These are phyloP conservation scores for Apotomis betuletana DNA, from an alignment of 2,888 invertebrate genomes.

Conservation along the genomic window DNA sequence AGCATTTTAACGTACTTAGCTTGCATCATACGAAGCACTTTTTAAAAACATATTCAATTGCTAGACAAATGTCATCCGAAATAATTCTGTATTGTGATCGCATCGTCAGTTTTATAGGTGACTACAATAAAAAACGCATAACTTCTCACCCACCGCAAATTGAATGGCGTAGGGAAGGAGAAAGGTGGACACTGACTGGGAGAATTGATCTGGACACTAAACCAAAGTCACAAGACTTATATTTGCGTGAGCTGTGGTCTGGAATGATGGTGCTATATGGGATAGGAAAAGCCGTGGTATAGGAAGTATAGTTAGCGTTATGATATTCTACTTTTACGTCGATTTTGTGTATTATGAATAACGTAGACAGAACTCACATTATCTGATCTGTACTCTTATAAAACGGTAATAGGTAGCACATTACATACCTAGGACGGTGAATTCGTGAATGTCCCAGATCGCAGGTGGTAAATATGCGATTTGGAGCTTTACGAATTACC, in stretches of 20 bases:
- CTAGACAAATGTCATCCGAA: constrained; percentile 48
- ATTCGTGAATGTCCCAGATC: too few relatives aligned
- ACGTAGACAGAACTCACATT: not conserved
- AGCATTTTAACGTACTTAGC: too few relatives aligned
- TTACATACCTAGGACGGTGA: too few relatives aligned
- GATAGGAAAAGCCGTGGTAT: constrained; percentile 49
- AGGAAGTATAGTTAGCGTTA: constrained; percentile 47
- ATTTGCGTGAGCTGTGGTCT: constrained; percentile 49
- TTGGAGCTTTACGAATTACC: too few relatives aligned
- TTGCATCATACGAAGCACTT: too few relatives aligned
- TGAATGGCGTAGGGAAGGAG: constrained; percentile 63
- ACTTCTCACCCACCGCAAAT: constrained; percentile 71
- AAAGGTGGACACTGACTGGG: constrained; percentile 50
- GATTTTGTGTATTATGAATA: constrained; percentile 23
- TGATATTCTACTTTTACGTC: constrained; percentile 43
- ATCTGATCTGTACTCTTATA: too few relatives aligned
- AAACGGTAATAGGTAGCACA: too few relatives aligned
- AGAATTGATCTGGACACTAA: constrained; percentile 50
- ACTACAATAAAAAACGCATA: constrained; percentile 78
- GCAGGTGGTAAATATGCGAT: too few relatives aligned
- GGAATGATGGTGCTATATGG: constrained; percentile 58
- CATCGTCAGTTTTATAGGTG: constrained; percentile 72
- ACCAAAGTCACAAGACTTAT: constrained; percentile 46
- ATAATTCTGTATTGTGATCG: constrained; percentile 65
- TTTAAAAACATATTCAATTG: not conserved